phyloP scores from a whole-genome alignment of 2,797 vertebrate genomes.

The Poeciliopsis paucimaculata region DNA sequence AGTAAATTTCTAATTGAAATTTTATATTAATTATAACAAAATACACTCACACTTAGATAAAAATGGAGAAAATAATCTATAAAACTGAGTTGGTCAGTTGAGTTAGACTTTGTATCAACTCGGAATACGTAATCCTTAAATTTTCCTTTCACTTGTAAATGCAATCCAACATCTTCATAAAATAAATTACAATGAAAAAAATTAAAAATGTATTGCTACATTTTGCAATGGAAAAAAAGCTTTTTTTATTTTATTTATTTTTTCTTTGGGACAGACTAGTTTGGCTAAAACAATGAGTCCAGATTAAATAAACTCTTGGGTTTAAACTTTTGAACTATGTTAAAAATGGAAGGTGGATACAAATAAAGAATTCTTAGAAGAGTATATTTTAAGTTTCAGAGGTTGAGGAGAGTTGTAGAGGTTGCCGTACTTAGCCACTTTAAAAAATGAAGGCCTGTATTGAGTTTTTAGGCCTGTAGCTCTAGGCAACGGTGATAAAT shows the following conservation, averaged over 20 bases:
- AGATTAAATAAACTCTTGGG: slow-evolving; percentile 19
- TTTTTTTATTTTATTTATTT: background rate
- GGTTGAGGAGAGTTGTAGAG: slow-evolving; percentile 76
- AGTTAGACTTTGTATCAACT: background rate
- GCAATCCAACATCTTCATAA: background rate
- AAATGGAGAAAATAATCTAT: background rate
- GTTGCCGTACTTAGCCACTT: slow-evolving; percentile 72
- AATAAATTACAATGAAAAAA: background rate
- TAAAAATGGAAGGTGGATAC: slow-evolving; percentile 57
- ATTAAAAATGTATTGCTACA: background rate
- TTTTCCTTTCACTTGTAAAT: background rate
- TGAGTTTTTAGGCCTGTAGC: slow-evolving; percentile 74
- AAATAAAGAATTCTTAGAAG: slow-evolving; percentile 64
- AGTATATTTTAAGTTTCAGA: slow-evolving; percentile 64
- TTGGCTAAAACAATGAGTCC: background rate
- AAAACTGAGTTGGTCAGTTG: background rate
- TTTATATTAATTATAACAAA: background rate
- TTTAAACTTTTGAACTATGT: slow-evolving; percentile 25
- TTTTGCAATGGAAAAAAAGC: background rate
- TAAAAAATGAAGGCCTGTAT: slow-evolving; percentile 74
- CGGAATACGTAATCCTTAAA: background rate
- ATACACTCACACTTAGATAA: background rate
- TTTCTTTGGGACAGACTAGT: background rate
- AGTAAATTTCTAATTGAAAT: background rate
- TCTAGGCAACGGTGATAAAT: slow-evolving; percentile 82